Conservation (phyloP, 2,797 vertebrate genomes). For the Cryptoblepharus egeriae region DNA sequence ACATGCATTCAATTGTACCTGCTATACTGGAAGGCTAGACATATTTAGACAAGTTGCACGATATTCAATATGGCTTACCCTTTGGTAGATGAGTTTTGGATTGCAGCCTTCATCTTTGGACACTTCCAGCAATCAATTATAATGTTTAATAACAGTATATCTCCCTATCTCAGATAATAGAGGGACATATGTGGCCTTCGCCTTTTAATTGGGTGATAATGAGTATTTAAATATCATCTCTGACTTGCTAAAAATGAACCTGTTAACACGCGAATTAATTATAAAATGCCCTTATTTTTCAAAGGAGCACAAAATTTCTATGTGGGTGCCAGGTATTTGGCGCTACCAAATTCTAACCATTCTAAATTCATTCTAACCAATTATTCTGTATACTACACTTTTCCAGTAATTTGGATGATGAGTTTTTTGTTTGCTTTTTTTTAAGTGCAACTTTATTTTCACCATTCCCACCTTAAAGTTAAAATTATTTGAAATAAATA, state of each 20-base stretch:
- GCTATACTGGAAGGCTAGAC: no score
- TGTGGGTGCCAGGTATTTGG: slow-evolving; percentile 30
- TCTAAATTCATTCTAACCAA: slow-evolving; percentile 27
- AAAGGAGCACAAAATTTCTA: slow-evolving; percentile 60
- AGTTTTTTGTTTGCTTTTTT: neutral
- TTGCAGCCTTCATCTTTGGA: slow-evolving; percentile 28
- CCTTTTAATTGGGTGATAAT: slow-evolving; percentile 77
- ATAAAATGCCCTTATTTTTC: slow-evolving; percentile 63
- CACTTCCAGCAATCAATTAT: slow-evolving; percentile 44
- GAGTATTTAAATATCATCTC: slow-evolving; percentile 70
- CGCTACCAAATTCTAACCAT: slow-evolving; percentile 11
- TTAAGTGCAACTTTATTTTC: neutral
- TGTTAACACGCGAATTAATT: slow-evolving; percentile 69
- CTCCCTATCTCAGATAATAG: slow-evolving; percentile 66
- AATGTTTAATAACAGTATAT: slow-evolving; percentile 61
- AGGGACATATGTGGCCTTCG: slow-evolving; percentile 74
- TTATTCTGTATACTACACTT: neutral
- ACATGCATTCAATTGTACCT: no score
- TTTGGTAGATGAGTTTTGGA: no score
- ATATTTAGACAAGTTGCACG: no score
- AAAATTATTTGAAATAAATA: no score
- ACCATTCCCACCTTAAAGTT: neutral
- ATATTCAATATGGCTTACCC: no score
- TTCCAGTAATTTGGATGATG: neutral
- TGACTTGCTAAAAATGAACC: slow-evolving; percentile 71